These are phyloP conservation scores for Sterrhoptilus dennistouni DNA, from an alignment of 2,113 vertebrate species.

Conservation along the genomic window DNA sequence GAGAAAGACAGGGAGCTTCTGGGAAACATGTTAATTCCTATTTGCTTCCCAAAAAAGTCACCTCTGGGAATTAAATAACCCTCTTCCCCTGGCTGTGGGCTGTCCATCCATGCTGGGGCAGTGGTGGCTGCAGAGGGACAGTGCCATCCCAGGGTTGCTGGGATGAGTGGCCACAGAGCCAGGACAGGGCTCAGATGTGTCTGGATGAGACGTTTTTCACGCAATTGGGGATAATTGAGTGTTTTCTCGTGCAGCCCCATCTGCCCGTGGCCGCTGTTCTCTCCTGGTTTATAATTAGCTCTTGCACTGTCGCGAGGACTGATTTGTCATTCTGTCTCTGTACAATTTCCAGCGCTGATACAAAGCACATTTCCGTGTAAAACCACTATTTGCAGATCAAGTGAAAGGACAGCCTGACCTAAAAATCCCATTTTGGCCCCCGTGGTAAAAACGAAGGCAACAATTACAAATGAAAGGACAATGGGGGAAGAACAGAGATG, in stretches of 20 bases:
- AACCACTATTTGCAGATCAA: not conserved
- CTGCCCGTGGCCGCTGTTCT: not conserved
- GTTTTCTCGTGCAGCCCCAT: not conserved
- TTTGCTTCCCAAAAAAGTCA: not conserved
- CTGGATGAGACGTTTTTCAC: not conserved
- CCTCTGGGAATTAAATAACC: not conserved
- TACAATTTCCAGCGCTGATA: not conserved
- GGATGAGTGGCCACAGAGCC: not conserved
- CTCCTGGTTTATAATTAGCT: slow-evolving; percentile 9
- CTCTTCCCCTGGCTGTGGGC: not conserved
- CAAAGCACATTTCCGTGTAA: not conserved
- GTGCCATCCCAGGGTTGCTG: rapidly evolving
- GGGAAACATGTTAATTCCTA: not conserved
- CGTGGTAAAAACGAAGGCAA: not conserved
- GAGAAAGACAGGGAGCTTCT: not conserved
- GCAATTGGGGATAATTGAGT: not conserved
- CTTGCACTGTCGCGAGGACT: not conserved
- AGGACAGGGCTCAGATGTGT: not conserved
- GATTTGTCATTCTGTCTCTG: slow-evolving; percentile 15
- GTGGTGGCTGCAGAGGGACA: not conserved
- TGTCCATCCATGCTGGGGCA: rapidly evolving
- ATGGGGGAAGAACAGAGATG: not conserved
- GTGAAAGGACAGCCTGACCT: not conserved
- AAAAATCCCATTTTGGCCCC: slow-evolving; percentile 6
- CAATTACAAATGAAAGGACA: slow-evolving; percentile 6